Base-by-base conservation (phyloP, 2,797 vertebrate genomes). In the Acanthis flammea region DNA sequence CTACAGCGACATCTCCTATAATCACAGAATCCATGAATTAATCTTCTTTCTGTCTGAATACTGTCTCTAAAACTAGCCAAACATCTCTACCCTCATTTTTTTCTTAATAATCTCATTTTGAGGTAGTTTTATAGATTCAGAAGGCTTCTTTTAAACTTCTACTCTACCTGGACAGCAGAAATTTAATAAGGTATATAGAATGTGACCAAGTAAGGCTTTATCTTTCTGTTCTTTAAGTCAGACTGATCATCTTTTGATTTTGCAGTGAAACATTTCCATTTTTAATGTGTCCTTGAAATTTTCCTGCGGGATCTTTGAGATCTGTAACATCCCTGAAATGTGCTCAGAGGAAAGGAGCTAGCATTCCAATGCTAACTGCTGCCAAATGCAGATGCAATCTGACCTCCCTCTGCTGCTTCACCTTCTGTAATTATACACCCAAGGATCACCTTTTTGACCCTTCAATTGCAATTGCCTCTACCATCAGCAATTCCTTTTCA, bases 401-500 rank as follows among this genome's bases (percentile, higher is more conserved):
- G 93, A 93, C 86, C 77, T 94, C 60, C 10, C 60, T 87, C 44
- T 93, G 19, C 88, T 79, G 53, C 77, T 68, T 89, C 90, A 87
- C 83, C 92, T 89, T 85, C 92, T 90, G 87, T 90, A 94, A 95
- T 92, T 89, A 57, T 95, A 97, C 12, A 89, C 93, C 84, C 63
- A 25, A 71, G 50, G 65, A 76, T 92, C 74, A 91, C 88, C 84
- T 93, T 89, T 83, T 89, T 95, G 88, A 90, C 84, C 75, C 84
- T 47, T 61, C 67, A n/a, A 23, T 53, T 87, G 53, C 74, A 88
- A 87, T 67, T 90, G 89, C 31, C 39, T 83, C 63, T 65, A 31
- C 75, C 72, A 86, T 80, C 85, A 90, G 75, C 85, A 87, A n/a
- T 63, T 92, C 75, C 57, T 91, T 80, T 94, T 85, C 77, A 89